phyloP scores from a whole-genome alignment of 2,113 vertebrate species.

The Epinephelus lanceolatus region DNA sequence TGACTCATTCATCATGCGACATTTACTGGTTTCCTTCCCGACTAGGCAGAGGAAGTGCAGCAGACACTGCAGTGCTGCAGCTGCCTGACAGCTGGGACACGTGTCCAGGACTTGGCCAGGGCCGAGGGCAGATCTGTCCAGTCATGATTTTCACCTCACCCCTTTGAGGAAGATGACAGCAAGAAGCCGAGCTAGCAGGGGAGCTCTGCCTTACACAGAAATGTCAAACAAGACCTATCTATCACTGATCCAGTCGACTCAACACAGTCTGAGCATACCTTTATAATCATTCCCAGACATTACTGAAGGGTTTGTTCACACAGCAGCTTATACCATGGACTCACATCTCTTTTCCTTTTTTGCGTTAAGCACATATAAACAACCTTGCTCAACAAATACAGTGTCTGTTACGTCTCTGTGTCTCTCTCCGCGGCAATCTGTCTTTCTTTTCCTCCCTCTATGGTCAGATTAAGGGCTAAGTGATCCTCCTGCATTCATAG shows the following conservation, averaged over 20 bases:
- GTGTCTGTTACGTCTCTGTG: not conserved
- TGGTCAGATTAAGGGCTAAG: slow-evolving; percentile 40
- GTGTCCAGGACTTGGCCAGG: slow-evolving; percentile 29
- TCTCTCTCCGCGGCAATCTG: slow-evolving; percentile 4
- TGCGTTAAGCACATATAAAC: not conserved
- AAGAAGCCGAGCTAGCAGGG: not conserved
- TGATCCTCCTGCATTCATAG: slow-evolving; percentile 44
- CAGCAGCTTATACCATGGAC: not conserved
- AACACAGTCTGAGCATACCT: not conserved
- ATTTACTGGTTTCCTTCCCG: slow-evolving; percentile 26
- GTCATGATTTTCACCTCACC: slow-evolving; percentile 57
- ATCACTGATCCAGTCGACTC: slow-evolving; percentile 13
- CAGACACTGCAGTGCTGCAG: slow-evolving; percentile 45
- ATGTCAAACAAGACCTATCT: slow-evolving; percentile 37
- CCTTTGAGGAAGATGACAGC: slow-evolving; percentile 23
- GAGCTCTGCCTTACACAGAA: slow-evolving; percentile 23
- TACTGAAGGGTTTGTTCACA: not conserved
- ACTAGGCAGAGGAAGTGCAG: slow-evolving; percentile 12
- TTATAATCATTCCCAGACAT: not conserved
- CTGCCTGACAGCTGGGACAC: slow-evolving; percentile 42
- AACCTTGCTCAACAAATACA: not conserved
- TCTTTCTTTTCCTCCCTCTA: slow-evolving; percentile 4
- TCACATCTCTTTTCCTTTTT: not conserved
- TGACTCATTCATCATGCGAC: slow-evolving; percentile 25
- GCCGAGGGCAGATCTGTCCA: slow-evolving; percentile 29